Conservation (phyloP, 1,140 invertebrate species). For the Cherax destructor region DNA sequence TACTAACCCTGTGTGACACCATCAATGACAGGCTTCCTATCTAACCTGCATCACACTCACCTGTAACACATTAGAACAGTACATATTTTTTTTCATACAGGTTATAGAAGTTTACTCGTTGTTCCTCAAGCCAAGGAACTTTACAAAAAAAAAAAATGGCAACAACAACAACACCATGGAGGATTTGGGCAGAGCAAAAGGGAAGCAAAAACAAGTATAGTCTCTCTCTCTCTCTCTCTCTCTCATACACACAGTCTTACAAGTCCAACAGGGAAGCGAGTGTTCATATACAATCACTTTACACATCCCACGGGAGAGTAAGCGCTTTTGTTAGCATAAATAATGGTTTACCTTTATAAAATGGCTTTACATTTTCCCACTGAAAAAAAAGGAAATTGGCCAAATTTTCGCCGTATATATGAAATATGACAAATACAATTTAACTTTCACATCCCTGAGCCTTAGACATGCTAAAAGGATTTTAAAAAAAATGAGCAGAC, state of each 20-base stretch:
- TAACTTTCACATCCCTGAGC: not conserved
- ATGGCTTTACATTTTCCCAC: not conserved
- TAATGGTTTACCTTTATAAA: not conserved
- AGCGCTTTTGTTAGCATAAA: not conserved
- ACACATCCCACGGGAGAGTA: not conserved
- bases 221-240: no score
- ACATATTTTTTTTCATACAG: not conserved
- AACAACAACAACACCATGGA: slow-evolving; percentile 50
- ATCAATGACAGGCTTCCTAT: not conserved
- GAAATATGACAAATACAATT: not conserved
- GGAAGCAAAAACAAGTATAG: not conserved
- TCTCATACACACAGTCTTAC: no score
- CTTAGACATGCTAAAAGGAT: not conserved
- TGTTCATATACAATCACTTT: no score
- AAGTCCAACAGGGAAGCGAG: no score
- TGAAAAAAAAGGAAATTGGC: not conserved
- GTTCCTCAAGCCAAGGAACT: not conserved
- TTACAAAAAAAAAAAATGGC: slow-evolving; percentile 51
- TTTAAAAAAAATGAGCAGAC: not conserved
- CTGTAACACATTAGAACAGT: not conserved
- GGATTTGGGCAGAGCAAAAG: not conserved
- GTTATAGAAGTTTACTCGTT: slow-evolving; percentile 3
- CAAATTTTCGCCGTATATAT: not conserved
- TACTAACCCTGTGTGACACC: no score
- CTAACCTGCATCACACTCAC: not conserved